Evolutionary conservation across 2,888 invertebrate species (phyloP).

Genomic region (Dyspetes luteomarginatus): DNA sequence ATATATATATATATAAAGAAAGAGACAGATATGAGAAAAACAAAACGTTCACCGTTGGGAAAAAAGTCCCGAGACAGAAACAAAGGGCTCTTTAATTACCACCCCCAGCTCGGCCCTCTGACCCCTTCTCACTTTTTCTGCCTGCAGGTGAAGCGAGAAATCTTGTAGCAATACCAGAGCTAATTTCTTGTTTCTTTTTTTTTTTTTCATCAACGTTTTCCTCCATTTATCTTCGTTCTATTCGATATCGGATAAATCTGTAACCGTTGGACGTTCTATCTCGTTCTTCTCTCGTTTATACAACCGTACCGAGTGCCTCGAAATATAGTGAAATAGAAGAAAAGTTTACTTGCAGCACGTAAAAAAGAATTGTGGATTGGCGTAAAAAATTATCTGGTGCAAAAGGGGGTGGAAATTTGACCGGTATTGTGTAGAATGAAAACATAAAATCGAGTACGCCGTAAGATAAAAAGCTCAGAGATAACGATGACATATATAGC

Average conservation of each 20-base stretch:
- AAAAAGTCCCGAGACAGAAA: conserved; percentile 49
- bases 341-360: background rate
- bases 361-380: background rate
- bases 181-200: background rate
- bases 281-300: background rate
- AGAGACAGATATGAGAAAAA: conserved; percentile 18
- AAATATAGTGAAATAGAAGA: conserved; percentile 21
- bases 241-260: conserved; percentile 48
- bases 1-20: conserved; percentile 7
- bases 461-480: background rate
- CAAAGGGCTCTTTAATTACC: conserved; percentile 60
- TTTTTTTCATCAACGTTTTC: conserved; percentile 1
- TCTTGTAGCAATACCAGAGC: conserved; percentile 30
- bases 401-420: background rate
- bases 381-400: background rate
- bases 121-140: background rate
- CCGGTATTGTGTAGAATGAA: background rate
- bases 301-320: background rate
- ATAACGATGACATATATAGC: conserved; percentile 3
- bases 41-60: background rate
- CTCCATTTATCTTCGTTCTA: background rate
- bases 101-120: conserved; percentile 13
- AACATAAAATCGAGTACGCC: background rate
- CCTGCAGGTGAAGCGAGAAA: conserved; percentile 19
- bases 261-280: conserved; percentile 28